A percentile compares a stretch with the other conserved stretches of the same genome.
Conservation (phyloP, 2,888 invertebrate species). For the Xylota segnis region DNA sequence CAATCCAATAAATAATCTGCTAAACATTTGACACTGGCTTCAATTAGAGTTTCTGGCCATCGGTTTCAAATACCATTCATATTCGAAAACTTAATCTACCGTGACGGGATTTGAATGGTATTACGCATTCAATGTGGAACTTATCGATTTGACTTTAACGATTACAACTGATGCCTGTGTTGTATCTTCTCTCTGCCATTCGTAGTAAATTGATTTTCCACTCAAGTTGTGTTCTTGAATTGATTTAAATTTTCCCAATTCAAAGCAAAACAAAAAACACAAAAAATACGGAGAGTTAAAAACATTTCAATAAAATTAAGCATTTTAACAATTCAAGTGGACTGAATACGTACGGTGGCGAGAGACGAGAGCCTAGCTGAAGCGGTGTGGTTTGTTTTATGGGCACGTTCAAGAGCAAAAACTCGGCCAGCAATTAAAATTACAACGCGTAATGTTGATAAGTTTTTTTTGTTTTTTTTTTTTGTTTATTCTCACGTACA, state of each 20-base stretch:
- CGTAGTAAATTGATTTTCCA: slow-evolving; percentile 61
- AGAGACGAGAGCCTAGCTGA: background rate
- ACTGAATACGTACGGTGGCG: background rate
- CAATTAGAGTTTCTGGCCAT: background rate
- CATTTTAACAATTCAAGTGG: slow-evolving; percentile 42
- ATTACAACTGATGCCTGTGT: background rate
- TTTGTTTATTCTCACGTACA: slow-evolving; percentile 16
- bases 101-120: slow-evolving; percentile 1
- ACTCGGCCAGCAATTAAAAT: slow-evolving; percentile 64
- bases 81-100: slow-evolving; percentile 19
- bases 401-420: slow-evolving; percentile 9
- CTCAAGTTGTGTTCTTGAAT: slow-evolving; percentile 48
- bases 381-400: slow-evolving; percentile 13
- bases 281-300: background rate
- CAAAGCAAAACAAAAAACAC: background rate
- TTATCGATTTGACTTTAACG: slow-evolving; percentile 1
- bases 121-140: background rate
- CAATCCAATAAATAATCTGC: background rate
- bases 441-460: slow-evolving; percentile 59
- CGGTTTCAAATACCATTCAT: background rate
- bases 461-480: too few relatives aligned
- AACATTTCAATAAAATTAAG: slow-evolving; percentile 38
- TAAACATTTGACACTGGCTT: background rate
- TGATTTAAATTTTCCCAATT: slow-evolving; percentile 42
- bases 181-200: slow-evolving; percentile 15